Conservation (phyloP, 2,113 vertebrate genomes). For the Toxotes jaculatrix region DNA sequence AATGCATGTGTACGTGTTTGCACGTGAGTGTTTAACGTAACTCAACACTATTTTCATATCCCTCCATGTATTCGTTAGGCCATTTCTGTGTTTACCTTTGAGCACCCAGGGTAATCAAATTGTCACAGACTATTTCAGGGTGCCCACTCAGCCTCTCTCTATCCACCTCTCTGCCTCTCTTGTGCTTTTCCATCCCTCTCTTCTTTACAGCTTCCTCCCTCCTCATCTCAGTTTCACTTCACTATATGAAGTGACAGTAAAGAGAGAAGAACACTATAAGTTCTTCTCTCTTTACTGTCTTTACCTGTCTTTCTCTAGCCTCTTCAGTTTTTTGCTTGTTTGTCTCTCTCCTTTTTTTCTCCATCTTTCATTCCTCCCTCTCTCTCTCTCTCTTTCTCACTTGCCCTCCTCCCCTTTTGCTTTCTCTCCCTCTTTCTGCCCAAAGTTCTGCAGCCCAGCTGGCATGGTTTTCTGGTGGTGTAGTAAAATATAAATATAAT, state of each 20-base stretch:
- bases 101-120: conserved; percentile 74
- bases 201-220: not conserved
- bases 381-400: conserved; percentile 52
- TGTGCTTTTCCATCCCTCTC: not conserved
- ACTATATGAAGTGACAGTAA: too few species aligned
- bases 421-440: conserved; percentile 75
- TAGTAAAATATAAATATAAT: conserved; percentile 93
- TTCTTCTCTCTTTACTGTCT: not conserved
- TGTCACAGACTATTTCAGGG: conserved; percentile 80
- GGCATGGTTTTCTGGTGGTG: conserved; percentile 84
- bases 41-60: conserved; percentile 29
- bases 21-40: not conserved
- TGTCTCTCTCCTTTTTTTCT: conserved; percentile 42
- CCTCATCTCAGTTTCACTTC: not conserved
- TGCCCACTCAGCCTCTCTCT: conserved; percentile 36
- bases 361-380: conserved; percentile 51
- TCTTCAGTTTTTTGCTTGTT: conserved; percentile 44
- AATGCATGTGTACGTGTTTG: conserved; percentile 11
- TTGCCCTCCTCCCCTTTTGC: conserved; percentile 59
- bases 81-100: conserved; percentile 67
- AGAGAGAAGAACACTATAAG: too few species aligned
- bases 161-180: conserved; percentile 1
- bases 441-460: conserved; percentile 82
- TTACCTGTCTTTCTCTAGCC: conserved; percentile 15
- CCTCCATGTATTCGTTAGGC: conserved; percentile 10